Evolutionary conservation across 2,113 vertebrate species (phyloP), one percentile per base, ranked within the genome.

Genomic region (Bucco capensis): DNA sequence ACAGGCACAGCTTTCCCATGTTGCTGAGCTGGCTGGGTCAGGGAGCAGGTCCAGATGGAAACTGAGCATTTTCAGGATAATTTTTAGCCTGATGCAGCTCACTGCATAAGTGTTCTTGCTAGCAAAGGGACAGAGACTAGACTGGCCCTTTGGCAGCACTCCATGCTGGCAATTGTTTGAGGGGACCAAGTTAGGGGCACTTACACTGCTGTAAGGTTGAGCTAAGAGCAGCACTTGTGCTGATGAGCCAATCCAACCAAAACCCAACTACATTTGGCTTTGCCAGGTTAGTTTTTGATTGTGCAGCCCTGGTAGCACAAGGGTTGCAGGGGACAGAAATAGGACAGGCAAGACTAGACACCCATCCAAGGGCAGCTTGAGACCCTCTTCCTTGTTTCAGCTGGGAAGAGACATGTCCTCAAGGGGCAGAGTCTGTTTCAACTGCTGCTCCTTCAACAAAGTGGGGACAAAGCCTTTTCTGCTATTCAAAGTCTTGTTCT

Each of bases 31-130:
- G 62, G 6, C 44, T 61, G 50, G 49, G 27, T 67, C 73, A 71
- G 2, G 7, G 50, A 69, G 50, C 60, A 42, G 14, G n/a, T 54
- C 53, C 35, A 47, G 19, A 12, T n/a, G n/a, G 60, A 91, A 73
- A 62, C 1, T 1, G 37, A 70, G 24, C 22, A 14, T 83, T 88
- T 74, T 27, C 60, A 44, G 40, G 50, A 40, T 61, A n/a, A n/a
- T 40, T 70, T 92, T 81, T 61, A 65, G 27, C 18, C 69, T 2
- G 1, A 1, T 60, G 24, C 25, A 83, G 12, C 31, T 81, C 30
- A 23, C 54, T 65, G 19, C 14, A 6, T 37, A 44, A 62, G n/a
- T 0, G 0, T 67, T 67, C 2, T 5, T 50, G 50, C 23, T 15
- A 23, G 27, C 50, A 42, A 71, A 75, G 67, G 28, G 53, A 67